Evolutionary conservation across 2,797 vertebrate species (phyloP), one percentile per base, ranked within the genome.

Genomic region (Xenentodon cancila): DNA sequence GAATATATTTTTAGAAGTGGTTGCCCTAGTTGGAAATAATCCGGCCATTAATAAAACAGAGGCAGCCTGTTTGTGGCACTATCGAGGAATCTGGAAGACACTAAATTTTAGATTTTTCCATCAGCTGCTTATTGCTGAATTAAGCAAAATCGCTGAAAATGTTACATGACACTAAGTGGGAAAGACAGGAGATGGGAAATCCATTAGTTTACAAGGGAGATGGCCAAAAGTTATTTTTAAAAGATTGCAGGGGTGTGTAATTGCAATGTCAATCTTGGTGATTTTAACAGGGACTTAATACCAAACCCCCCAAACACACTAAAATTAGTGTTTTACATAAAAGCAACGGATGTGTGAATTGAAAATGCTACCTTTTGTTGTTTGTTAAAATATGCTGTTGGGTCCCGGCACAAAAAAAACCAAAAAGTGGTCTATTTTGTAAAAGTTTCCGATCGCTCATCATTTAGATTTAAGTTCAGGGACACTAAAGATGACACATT

Each of bases 171-270:
- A 74, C 49, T 30, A 64, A 61, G 50, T 3, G 48, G 25, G 19
- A 57, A 46, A 37, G 18, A 42, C 4, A 6, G 30, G 44, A 73
- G 62, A 71, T 32, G 65, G 73, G 64, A 25, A 77, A 80, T 68
- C 64, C 53, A 72, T 79, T 68, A 53, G 56, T 84, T 67, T 76
- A 74, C 46, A 44, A 19, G 49, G 47, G 30, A 30, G 17, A 71
- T 45, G 55, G 45, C 45, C 72, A 66, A 65, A 77, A 70, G 70
- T 47, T 65, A 54, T 71, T 79, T 80, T 61, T 51, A 71, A 55
- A 56, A 12, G 52, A 73, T 64, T 74, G 66, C 77, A 71, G 60
- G 21, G 65, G 49, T 59, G 52, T 69, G 70, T 75, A 71, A 84
- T 77, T 76, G 50, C 49, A 19, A 51, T 19, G 73, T 52, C 75